Evolutionary conservation across 2,113 vertebrate genomes (phyloP).

Genomic region (Cyprinodon variegatus): DNA sequence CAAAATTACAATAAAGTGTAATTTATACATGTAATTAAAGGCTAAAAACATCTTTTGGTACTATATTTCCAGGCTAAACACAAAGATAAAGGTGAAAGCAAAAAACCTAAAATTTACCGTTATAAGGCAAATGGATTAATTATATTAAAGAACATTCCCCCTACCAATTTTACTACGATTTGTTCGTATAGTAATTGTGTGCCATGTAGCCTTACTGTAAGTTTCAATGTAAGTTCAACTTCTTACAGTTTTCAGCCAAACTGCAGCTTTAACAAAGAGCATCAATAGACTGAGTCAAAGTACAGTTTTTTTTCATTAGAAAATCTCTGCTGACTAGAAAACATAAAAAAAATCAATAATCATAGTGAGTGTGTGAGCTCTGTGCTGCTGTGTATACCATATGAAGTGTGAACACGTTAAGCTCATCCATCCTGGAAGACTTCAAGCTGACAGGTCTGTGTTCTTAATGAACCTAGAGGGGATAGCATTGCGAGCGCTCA

Average conservation of each 20-base stretch:
- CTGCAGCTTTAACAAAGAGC: conserved; percentile 28
- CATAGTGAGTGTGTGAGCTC: conserved; percentile 7
- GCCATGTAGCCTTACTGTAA: not conserved
- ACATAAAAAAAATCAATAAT: conserved; percentile 37
- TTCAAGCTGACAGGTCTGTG: conserved; percentile 59
- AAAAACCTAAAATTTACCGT: too few relatives aligned
- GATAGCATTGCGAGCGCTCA: conserved; percentile 37
- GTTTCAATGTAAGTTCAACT: conserved; percentile 9
- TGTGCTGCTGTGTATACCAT: conserved; percentile 21
- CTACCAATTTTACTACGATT: too few relatives aligned
- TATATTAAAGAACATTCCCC: too few relatives aligned
- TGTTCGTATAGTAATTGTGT: too few relatives aligned
- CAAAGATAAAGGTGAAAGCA: too few relatives aligned
- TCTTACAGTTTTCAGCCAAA: conserved; percentile 26
- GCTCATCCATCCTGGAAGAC: conserved; percentile 66
- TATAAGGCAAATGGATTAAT: too few relatives aligned
- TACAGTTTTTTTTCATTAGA: conserved; percentile 51
- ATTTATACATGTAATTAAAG: too few relatives aligned
- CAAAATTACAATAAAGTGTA: too few relatives aligned
- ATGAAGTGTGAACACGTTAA: conserved; percentile 15
- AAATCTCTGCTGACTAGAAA: conserved; percentile 34
- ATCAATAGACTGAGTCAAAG: conserved; percentile 28
- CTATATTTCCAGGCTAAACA: too few relatives aligned
- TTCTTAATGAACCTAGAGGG: conserved; percentile 69
- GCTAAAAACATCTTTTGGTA: too few relatives aligned